These are phyloP conservation scores for Odontamblyopus lacepedii DNA, from an alignment of 2,797 vertebrate genomes.

Conservation along the genomic window DNA sequence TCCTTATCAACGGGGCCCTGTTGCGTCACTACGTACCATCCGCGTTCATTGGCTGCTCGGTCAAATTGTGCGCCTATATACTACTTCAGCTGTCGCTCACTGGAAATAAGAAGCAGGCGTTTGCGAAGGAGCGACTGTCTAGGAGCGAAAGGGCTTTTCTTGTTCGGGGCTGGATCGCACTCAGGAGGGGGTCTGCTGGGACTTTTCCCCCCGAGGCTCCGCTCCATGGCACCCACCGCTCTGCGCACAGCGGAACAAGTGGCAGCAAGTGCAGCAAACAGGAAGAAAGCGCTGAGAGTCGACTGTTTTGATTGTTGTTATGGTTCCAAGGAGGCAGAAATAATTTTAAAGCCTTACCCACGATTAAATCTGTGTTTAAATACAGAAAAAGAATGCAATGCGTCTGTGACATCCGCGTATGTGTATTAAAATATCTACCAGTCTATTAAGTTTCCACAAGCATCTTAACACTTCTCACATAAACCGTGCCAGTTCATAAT, in stretches of 20 bases:
- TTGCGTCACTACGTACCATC: slow-evolving; percentile 88
- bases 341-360: not conserved
- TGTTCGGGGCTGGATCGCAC: slow-evolving; percentile 4
- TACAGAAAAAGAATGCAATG: too few species aligned
- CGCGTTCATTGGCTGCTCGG: slow-evolving; percentile 85
- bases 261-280: slow-evolving; percentile 9
- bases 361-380: not conserved
- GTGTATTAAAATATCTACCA: not conserved
- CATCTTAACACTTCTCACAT: not conserved
- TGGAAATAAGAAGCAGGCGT: slow-evolving; percentile 23
- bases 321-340: not conserved
- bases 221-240: slow-evolving; percentile 13
- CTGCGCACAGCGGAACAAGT: slow-evolving; percentile 9
- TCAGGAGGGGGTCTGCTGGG: slow-evolving; percentile 10
- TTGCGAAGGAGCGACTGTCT: slow-evolving; percentile 23
- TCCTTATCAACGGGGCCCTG: slow-evolving; percentile 94
- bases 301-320: not conserved
- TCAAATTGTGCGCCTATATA: slow-evolving; percentile 63
- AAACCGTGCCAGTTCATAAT: not conserved
- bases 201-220: slow-evolving; percentile 5
- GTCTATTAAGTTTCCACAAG: not conserved
- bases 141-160: slow-evolving; percentile 11
- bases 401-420: not conserved
- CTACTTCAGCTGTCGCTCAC: slow-evolving; percentile 64
- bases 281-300: not conserved